phyloP scores from a whole-genome alignment of 2,797 vertebrate genomes.

The Phrynocephalus guinanensis region DNA sequence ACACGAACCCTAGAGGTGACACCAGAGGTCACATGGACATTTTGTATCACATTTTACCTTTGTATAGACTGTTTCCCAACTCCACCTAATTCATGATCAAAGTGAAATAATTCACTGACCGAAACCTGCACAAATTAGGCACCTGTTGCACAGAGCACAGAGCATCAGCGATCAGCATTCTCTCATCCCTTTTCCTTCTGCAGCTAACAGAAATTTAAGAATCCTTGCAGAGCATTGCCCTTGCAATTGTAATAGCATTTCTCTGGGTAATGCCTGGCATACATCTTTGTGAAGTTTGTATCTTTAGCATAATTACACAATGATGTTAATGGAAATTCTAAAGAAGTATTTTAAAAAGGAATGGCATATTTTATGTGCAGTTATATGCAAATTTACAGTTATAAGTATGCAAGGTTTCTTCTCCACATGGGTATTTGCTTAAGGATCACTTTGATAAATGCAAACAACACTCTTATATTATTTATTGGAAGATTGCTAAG shows the following conservation, averaged over 20 bases:
- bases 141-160: neutral
- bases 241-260: slow-evolving; percentile 67
- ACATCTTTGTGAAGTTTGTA: slow-evolving; percentile 70
- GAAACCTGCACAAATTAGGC: neutral
- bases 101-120: neutral
- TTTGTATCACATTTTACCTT: neutral
- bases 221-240: slow-evolving; percentile 71
- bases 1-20: neutral
- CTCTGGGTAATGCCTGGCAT: slow-evolving; percentile 72
- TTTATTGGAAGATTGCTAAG: slow-evolving; percentile 76
- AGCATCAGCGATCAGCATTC: slow-evolving; percentile 14
- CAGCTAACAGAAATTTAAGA: slow-evolving; percentile 57
- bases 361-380: slow-evolving; percentile 72
- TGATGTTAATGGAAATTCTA: slow-evolving; percentile 77
- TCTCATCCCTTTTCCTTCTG: slow-evolving; percentile 13
- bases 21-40: neutral
- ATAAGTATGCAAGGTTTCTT: slow-evolving; percentile 72
- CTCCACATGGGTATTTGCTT: slow-evolving; percentile 62
- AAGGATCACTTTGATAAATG: slow-evolving; percentile 70
- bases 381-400: slow-evolving; percentile 71
- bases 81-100: neutral
- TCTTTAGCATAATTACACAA: slow-evolving; percentile 74
- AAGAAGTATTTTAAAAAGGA: slow-evolving; percentile 73
- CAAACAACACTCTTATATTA: slow-evolving; percentile 71
- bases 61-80: neutral